These are phyloP conservation scores for Catharus fuscescens DNA, from an alignment of 2,113 vertebrate species.

Conservation along the genomic window DNA sequence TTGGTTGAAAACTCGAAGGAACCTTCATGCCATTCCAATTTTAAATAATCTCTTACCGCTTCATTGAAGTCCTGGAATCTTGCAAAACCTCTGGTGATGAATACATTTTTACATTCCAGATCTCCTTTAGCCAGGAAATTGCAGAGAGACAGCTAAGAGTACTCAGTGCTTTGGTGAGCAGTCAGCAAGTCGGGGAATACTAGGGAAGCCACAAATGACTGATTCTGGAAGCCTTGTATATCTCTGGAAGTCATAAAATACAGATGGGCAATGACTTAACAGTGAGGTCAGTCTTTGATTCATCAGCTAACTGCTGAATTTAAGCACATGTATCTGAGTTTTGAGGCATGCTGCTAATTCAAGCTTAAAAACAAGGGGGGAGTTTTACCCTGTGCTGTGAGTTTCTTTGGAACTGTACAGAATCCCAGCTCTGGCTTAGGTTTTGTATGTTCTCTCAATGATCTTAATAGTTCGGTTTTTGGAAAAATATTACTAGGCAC, in stretches of 20 bases:
- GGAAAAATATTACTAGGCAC: not conserved
- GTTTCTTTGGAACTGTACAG: not conserved
- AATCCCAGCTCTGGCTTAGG: not conserved
- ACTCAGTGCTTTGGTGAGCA: conserved; percentile 3
- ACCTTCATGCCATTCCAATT: conserved; percentile 16
- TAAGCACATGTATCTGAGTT: not conserved
- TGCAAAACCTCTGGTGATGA: conserved; percentile 49
- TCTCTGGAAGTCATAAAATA: conserved; percentile 63
- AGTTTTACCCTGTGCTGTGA: not conserved
- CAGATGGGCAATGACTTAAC: conserved; percentile 34
- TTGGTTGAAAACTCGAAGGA: not conserved
- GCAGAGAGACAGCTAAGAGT: conserved; percentile 15
- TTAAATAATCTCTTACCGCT: conserved; percentile 33
- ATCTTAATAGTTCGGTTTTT: not conserved
- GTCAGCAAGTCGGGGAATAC: not conserved
- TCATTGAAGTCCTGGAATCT: conserved; percentile 52
- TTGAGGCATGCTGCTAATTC: not conserved
- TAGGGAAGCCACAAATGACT: conserved; percentile 23
- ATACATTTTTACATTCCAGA: conserved; percentile 51
- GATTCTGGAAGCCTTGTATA: conserved; percentile 18
- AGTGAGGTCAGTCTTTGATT: conserved; percentile 37
- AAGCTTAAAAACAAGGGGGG: not conserved
- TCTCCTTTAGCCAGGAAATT: conserved; percentile 51
- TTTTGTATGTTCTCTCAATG: not conserved
- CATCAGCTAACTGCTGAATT: not conserved